Evolutionary conservation across 2,888 invertebrate genomes (phyloP).

Genomic region (Xiphydria camelus): DNA sequence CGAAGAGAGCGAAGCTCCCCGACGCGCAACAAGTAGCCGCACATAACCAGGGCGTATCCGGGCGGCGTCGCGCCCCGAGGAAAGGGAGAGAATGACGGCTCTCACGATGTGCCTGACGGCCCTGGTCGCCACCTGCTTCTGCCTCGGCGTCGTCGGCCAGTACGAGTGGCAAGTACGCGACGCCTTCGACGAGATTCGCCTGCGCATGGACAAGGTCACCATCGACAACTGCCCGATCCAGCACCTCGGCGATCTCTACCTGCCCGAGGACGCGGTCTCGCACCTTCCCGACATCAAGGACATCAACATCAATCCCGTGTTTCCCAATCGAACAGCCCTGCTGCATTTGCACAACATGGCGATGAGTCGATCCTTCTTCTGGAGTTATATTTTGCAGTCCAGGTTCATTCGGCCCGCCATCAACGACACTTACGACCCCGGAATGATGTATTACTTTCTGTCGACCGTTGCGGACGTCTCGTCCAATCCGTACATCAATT

Average conservation of each 20-base stretch:
- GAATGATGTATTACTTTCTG: slow-evolving; percentile 96
- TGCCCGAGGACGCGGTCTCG: slow-evolving; percentile 84
- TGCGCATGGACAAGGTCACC: slow-evolving; percentile 80
- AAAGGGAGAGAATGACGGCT: background rate
- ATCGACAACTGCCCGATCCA: slow-evolving; percentile 89
- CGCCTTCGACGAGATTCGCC: slow-evolving; percentile 85
- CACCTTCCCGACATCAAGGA: slow-evolving; percentile 93
- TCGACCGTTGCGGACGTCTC: slow-evolving; percentile 95
- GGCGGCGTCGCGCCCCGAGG: no score
- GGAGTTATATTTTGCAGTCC: slow-evolving; percentile 91
- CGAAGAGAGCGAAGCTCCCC: no score
- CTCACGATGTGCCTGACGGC: slow-evolving; percentile 9
- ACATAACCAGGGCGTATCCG: no score
- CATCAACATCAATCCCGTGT: slow-evolving; percentile 90
- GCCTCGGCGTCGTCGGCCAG: slow-evolving; percentile 75
- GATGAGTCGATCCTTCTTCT: slow-evolving; percentile 92
- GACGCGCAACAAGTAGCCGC: no score
- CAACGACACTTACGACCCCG: slow-evolving; percentile 93
- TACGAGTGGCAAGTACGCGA: slow-evolving; percentile 93
- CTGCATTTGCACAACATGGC: slow-evolving; percentile 96
- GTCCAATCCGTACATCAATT: slow-evolving; percentile 87
- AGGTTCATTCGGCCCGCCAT: slow-evolving; percentile 87
- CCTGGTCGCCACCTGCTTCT: slow-evolving; percentile 35
- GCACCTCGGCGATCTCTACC: slow-evolving; percentile 79
- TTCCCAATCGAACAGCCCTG: slow-evolving; percentile 91